Percentiles rank a stretch among this genome's conserved stretches.
Conservation (phyloP, 1,140 invertebrate genomes). For the Heliconius melpomene region DNA sequence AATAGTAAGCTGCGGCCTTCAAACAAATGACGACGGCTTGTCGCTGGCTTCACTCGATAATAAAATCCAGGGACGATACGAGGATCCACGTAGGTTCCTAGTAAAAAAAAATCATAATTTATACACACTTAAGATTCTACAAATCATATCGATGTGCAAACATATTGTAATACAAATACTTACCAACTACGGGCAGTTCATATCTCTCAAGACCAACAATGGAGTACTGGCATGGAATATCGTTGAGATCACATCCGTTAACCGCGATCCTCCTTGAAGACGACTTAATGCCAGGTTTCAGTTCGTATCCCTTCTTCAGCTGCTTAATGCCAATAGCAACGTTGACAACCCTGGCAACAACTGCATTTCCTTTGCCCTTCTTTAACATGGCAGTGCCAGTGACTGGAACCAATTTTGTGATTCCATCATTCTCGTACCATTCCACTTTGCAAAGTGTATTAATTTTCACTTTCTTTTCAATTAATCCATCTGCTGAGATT, state of each 20-base stretch:
- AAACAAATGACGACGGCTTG: conserved; percentile 84
- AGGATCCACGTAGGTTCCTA: conserved; percentile 89
- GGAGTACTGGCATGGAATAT: conserved; percentile 86
- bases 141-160: not conserved
- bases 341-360: conserved; percentile 81
- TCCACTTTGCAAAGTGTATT: conserved; percentile 85
- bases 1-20: conserved; percentile 84
- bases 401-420: conserved; percentile 82
- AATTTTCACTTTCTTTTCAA: conserved; percentile 85
- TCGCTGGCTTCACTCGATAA: conserved; percentile 86
- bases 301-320: conserved; percentile 82
- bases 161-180: conserved; percentile 46
- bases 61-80: conserved; percentile 87
- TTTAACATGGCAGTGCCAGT: conserved; percentile 82
- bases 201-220: conserved; percentile 85
- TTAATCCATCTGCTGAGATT: conserved; percentile 72
- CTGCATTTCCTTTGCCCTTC: conserved; percentile 78
- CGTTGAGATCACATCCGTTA: conserved; percentile 82
- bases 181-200: conserved; percentile 89
- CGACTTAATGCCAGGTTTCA: conserved; percentile 84
- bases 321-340: conserved; percentile 82
- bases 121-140: not conserved
- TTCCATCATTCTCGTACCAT: conserved; percentile 84
- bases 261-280: conserved; percentile 83
- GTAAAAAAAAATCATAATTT: conserved; percentile 39